phyloP scores from a whole-genome alignment of 2,113 vertebrate species.

The Phasianus colchicus region DNA sequence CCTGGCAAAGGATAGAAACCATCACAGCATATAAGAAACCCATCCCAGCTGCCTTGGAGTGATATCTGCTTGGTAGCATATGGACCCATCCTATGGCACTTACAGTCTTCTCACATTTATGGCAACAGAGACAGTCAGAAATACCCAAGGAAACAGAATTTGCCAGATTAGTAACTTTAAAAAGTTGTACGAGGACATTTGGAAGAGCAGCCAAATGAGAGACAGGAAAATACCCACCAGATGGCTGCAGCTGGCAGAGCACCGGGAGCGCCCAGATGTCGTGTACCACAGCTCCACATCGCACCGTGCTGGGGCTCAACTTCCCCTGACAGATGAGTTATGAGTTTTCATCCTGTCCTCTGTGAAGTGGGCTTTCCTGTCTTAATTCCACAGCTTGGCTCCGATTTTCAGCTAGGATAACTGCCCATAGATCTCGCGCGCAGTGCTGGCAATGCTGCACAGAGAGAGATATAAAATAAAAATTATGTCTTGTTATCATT shows the following conservation, averaged over 20 bases:
- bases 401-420: not conserved
- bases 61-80: not conserved
- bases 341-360: not conserved
- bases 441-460: not conserved
- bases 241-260: rapidly evolving
- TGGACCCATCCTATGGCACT: not conserved
- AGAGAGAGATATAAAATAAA: not conserved
- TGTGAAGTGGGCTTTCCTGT: not conserved
- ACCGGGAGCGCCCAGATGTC: not conserved
- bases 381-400: not conserved
- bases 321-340: not conserved
- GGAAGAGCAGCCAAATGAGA: not conserved
- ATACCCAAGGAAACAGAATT: not conserved
- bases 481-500: not conserved
- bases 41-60: not conserved
- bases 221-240: not conserved
- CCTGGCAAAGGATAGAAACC: not conserved
- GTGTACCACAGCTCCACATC: rapidly evolving
- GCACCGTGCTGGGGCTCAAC: not conserved
- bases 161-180: not conserved
- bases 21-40: not conserved
- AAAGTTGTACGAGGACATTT: not conserved
- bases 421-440: not conserved
- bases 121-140: not conserved
- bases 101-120: not conserved